Conservation (phyloP, 64 coral and sea anemone genomes). For the Dendronephthya gigantea region DNA sequence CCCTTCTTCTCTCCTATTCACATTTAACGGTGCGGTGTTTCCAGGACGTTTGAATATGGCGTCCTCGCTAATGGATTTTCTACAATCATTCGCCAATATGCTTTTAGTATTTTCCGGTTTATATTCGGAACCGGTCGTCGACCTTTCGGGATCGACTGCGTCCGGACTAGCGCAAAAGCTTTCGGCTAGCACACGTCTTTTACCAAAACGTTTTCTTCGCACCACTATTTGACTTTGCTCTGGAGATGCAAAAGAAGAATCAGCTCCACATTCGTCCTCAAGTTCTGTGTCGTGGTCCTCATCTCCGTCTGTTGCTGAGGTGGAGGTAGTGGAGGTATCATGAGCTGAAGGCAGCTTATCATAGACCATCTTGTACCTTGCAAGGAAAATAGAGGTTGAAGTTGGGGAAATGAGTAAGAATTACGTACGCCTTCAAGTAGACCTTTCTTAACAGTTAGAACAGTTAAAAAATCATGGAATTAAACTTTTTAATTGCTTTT, state of each 20-base stretch:
- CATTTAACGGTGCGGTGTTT: not conserved
- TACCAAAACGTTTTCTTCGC: not conserved
- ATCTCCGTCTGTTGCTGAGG: not conserved
- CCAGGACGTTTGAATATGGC: not conserved
- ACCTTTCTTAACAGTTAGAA: not conserved
- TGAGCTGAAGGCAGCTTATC: not conserved
- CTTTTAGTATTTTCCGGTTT: not conserved
- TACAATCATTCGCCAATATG: not conserved
- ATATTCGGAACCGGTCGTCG: not conserved
- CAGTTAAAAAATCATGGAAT: too few relatives aligned
- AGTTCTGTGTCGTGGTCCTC: not conserved
- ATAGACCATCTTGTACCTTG: not conserved
- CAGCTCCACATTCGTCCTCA: not conserved
- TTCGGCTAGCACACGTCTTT: not conserved
- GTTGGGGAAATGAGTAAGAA: not conserved
- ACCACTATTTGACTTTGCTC: conserved; percentile 10
- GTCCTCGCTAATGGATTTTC: not conserved
- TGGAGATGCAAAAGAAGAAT: not conserved
- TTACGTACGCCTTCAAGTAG: not conserved
- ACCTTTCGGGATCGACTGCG: not conserved
- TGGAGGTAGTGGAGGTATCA: not conserved
- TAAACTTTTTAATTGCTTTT: too few relatives aligned
- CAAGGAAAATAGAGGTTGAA: not conserved
- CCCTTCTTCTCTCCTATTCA: not conserved
- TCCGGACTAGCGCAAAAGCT: not conserved